Conservation (phyloP, 2,113 vertebrate genomes). For the Chionodraco myersi region DNA sequence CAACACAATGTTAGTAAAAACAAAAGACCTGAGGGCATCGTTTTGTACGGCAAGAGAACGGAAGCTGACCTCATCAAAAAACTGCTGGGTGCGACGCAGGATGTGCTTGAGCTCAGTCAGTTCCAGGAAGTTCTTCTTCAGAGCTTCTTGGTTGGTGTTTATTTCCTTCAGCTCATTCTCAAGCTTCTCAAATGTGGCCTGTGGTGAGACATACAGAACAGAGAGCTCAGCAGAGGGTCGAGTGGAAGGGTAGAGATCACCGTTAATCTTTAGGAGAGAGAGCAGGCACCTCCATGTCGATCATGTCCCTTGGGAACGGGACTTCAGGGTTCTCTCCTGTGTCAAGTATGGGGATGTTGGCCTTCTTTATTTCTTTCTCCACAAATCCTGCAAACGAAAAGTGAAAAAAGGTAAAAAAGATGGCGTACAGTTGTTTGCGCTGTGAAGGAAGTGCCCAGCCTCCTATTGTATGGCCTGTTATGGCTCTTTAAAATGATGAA, state of each 20-base stretch:
- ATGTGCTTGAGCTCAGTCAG: constrained; percentile 98
- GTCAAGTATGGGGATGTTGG: constrained; percentile 92
- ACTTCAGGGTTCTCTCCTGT: constrained; percentile 98
- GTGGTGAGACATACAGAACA: constrained; percentile 3
- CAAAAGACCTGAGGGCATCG: not conserved
- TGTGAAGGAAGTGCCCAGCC: not conserved
- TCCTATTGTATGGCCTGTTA: not conserved
- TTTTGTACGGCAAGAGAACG: not conserved
- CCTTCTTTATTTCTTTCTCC: constrained; percentile 98
- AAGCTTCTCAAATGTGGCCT: constrained; percentile 99
- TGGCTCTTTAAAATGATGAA: not conserved
- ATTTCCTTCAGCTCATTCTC: constrained; percentile 99
- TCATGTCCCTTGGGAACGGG: constrained; percentile 98
- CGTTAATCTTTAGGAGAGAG: not conserved
- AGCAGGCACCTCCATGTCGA: constrained; percentile 94
- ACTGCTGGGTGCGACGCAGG: constrained; percentile 97
- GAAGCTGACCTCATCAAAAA: constrained; percentile 96
- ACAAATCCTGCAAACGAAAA: constrained; percentile 89
- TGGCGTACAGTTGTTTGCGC: too few relatives aligned
- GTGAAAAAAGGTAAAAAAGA: not conserved
- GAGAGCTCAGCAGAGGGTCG: not conserved
- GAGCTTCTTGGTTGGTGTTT: constrained; percentile 98
- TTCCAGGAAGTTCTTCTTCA: constrained; percentile 98
- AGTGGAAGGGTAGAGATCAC: not conserved
- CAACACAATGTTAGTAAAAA: not conserved